Evolutionary conservation across 2,888 invertebrate species (phyloP), one percentile per base, ranked within the genome.

Genomic region (Drosophila recens): DNA sequence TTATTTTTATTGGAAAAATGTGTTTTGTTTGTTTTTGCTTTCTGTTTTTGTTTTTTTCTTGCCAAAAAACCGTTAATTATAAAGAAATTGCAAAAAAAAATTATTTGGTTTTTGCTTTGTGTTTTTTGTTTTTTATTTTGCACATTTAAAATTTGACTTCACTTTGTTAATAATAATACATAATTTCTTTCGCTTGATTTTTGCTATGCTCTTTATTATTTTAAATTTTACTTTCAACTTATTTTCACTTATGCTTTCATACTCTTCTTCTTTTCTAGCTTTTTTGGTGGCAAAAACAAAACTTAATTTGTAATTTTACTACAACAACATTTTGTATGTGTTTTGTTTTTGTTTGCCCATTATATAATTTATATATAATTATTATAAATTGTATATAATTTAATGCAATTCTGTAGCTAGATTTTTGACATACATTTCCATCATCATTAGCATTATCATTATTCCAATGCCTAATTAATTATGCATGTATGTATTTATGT

Each of bases 251-350:
- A 11, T 15, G 0, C 30, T 52, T 11, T 43, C 4, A 17, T 36
- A 49, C 48, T 48, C 23, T 8, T 23, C 1, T 27, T 27, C 27
- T 27, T 59, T 48, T 67, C 72, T 68, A 61, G 59, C 48, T 65
- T 51, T 66, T 66, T 43, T 61, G 67, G 86, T 89, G 80, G 84
- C 84, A 84, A 84, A 84, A 84, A 77, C 89, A 89, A 87, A 89
- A 89, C 90, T 87, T 90, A 90, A 88, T 81, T 80, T 81, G 81
- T 90, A 90, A 90, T 83, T 90, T 83, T 63, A 72, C 90, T 87
- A 87, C 90, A 87, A 87, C 90, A 87, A 87, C 90, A 81, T 90
- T 80, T 85, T 85, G 81, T 87, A 38, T 80, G 42, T 67, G 33
- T 30, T 23, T 15, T 68, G 33, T 40, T 36, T 65, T 58, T n/a